Evolutionary conservation across 2,113 vertebrate genomes (phyloP), one percentile per base, ranked within the genome.

Genomic region (Ancistrus triradiatus): DNA sequence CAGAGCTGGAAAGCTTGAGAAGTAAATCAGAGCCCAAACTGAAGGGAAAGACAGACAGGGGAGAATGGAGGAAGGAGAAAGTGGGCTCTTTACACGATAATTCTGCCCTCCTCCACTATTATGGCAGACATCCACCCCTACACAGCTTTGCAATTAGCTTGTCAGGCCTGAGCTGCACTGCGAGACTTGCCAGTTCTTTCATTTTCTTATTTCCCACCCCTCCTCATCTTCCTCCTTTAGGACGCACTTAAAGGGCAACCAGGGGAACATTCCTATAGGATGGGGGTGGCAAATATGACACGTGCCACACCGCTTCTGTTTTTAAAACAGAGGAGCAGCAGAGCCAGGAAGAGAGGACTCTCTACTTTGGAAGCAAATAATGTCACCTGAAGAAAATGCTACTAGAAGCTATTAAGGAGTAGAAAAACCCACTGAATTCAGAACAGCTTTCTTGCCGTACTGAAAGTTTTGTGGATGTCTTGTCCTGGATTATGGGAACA

Each of bases 121-220:
- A 38, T 58, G 48, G 71, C 72, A 78, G 73, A 77, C 44, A 64
- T 77, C 19, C 49, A 14, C 48, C 66, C 53, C 64, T 65, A 63
- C 66, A 63, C 56, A 74, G 63, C 68, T 74, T 80, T 76, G 65
- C 73, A 82, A 81, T 81, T 79, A 83, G 70, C 22, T 62, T 75
- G 69, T 77, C 63, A 74, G 40, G 49, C 57, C 61, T 52, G 56
- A 63, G 40, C 48, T 22, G 48, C 18, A 27, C 55, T 58, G 59
- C 21, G 40, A 63, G 50, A 25, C 61, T 56, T 24, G 33, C 21
- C 18, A 6, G 44, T 35, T 31, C 53, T 62, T 31, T 57, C 24
- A 11, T 50, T 61, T 40, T 51, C 25, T 22, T 11, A 7, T 72
- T 44, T 66, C 17, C 58, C 38, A 10, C 49, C 55, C 35, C 27